Percentiles rank a stretch among this genome's conserved stretches.
Evolutionary conservation across 35 echinoderm and acorn worm species (phyloP).

Genomic region (Anneissia japonica): DNA sequence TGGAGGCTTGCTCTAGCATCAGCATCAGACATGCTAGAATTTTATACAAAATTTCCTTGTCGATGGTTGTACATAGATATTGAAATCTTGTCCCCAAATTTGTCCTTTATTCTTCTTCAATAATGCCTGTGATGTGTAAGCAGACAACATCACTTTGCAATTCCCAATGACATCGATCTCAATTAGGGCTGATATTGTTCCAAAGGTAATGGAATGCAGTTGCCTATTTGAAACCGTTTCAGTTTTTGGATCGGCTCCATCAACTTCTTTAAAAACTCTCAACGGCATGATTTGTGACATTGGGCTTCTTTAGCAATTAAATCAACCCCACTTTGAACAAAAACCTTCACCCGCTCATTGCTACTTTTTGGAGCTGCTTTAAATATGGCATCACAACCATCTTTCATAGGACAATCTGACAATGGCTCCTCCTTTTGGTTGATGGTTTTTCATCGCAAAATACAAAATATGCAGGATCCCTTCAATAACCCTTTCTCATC

Average conservation of each 20-base stretch:
- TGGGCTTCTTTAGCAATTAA: constrained; percentile 73
- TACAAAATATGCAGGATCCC: constrained; percentile 36
- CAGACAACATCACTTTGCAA: constrained; percentile 30
- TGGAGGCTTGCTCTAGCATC: constrained; percentile 7
- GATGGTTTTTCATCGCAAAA: constrained; percentile 28
- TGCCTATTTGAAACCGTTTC: constrained; percentile 15
- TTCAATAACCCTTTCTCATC: constrained; percentile 27
- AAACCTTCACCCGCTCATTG: constrained; percentile 38
- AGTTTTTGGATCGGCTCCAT: background rate
- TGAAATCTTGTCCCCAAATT: constrained; percentile 37
- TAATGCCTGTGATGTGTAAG: constrained; percentile 50
- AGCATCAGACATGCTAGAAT: constrained; percentile 20
- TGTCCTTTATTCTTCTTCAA: constrained; percentile 41
- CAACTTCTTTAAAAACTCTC: constrained; percentile 43
- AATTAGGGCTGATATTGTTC: constrained; percentile 28
- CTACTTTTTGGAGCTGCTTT: constrained; percentile 37
- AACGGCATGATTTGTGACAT: constrained; percentile 49
- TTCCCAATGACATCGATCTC: constrained; percentile 27
- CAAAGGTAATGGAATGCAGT: constrained; percentile 28
- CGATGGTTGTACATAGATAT: constrained; percentile 14
- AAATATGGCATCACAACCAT: constrained; percentile 39
- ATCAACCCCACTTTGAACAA: constrained; percentile 33
- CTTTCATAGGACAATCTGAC: constrained; percentile 48
- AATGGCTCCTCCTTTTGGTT: constrained; percentile 32
- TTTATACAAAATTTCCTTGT: constrained; percentile 40